A percentile compares a stretch with the other conserved stretches of the same genome.
Evolutionary conservation across 2,797 vertebrate genomes (phyloP).

Genomic region (Mus minutoides): DNA sequence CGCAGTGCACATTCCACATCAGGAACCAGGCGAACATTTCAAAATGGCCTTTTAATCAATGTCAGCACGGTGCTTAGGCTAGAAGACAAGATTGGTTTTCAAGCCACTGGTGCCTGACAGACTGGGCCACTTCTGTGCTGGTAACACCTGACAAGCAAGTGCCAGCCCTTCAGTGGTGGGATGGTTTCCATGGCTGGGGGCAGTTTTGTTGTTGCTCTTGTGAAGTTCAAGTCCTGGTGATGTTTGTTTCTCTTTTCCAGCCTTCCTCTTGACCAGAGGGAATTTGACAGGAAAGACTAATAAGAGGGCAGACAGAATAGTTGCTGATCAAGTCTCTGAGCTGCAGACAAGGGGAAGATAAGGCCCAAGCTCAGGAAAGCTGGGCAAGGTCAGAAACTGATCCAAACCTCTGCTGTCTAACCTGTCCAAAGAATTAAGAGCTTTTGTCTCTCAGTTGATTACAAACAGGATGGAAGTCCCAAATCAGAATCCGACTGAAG

Average conservation of each 20-base stretch:
- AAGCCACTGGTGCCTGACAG: conserved; percentile 69
- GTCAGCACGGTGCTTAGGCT: conserved; percentile 24
- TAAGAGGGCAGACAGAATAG: conserved; percentile 13
- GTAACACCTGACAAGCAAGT: not conserved
- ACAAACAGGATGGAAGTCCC: conserved; percentile 59
- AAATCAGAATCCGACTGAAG: conserved; percentile 82
- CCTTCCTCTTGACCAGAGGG: conserved; percentile 38
- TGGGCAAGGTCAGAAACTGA: conserved; percentile 77
- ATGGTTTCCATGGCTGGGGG: fast-evolving
- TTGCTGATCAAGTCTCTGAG: conserved; percentile 60
- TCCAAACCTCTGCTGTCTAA: conserved; percentile 76
- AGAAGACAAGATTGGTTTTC: conserved; percentile 74
- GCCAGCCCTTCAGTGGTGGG: not conserved
- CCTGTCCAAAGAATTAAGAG: conserved; percentile 72
- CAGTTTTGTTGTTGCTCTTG: conserved; percentile 49
- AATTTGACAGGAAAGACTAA: conserved; percentile 40
- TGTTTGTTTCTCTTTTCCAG: conserved; percentile 74
- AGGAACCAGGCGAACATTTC: conserved; percentile 44
- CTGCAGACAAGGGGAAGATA: conserved; percentile 55
- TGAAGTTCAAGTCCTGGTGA: conserved; percentile 67
- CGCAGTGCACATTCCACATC: conserved; percentile 57
- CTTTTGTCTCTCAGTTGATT: conserved; percentile 72
- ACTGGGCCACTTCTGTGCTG: conserved; percentile 48
- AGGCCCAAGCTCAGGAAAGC: conserved; percentile 77
- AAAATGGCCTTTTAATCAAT: conserved; percentile 76